Base-by-base conservation (phyloP, 2,113 vertebrate genomes). In the Myrmecobius fasciatus region DNA sequence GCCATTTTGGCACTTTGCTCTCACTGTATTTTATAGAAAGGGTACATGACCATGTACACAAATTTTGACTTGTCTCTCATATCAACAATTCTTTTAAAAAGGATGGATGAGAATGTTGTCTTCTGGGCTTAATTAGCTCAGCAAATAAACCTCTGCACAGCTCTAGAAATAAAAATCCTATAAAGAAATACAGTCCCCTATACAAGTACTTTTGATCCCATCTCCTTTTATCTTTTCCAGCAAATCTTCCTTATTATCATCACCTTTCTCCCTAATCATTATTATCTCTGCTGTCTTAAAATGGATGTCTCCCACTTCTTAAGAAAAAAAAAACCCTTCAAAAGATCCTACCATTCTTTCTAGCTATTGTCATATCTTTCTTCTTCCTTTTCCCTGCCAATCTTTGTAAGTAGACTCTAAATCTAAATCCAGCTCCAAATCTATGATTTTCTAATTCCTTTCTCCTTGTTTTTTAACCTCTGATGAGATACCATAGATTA, bases 141-240 rank as follows among this genome's bases (percentile, higher is more conserved):
- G 89, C 96, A 90, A 52, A 95, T 90, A 97, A 96, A 93, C 89
- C n/a, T 83, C 8, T 67, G 52, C n/a, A 89, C 56, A 91, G 89
- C 95, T 95, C 25, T 93, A 95, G 94, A 95, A 96, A 92, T 51
- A 95, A 97, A 98, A 97, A 20, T 93, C 95, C 54, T 92, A 90
- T 90, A 95, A 67, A 88, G 46, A 95, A 53, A 26, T 89, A 56
- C 52, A 96, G 53, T 94, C 95, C 12, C 17, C 67, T 75, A 14
- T n/a, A n/a, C 8, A n/a, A n/a, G 17, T 75, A 22, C 17, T 17
- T 75, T 5, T 75, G 36, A 75, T n/a, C 17, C 36, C 36, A 75
- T n/a, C 67, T 25, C 17, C 17, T 75, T 36, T n/a, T 22, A 5
- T n/a, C 14, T n/a, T 75, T 75, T n/a, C 14, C 36, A n/a, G 95